These are phyloP conservation scores for Onychostoma macrolepis DNA, from an alignment of 2,113 vertebrate species.

Conservation along the genomic window DNA sequence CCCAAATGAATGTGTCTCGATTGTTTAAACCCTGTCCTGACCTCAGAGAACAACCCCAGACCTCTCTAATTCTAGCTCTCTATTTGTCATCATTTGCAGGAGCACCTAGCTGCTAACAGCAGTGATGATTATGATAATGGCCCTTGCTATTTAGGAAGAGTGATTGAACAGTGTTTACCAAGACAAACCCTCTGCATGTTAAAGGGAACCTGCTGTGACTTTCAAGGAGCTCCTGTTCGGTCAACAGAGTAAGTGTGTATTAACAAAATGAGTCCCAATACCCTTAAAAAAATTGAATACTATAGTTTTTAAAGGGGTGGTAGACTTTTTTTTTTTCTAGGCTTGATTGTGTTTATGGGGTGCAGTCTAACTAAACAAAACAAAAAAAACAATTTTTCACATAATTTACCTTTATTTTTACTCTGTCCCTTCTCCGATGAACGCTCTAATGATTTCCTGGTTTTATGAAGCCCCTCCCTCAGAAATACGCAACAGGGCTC, in stretches of 20 bases:
- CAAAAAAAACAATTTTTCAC: no score
- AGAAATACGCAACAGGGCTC: no score
- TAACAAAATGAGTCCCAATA: neutral
- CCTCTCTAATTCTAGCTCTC: conserved; percentile 53
- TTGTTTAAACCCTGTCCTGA: conserved; percentile 53
- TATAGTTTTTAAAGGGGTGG: neutral
- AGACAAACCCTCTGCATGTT: conserved; percentile 44
- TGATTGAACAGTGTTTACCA: conserved; percentile 57
- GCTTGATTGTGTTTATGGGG: no score
- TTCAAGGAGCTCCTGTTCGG: conserved; percentile 26
- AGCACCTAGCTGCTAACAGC: conserved; percentile 50
- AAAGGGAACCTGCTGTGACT: conserved; percentile 56
- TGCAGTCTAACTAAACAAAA: no score
- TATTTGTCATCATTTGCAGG: conserved; percentile 66
- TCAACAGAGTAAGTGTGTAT: neutral
- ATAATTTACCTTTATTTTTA: no score
- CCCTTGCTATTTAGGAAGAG: conserved; percentile 55
- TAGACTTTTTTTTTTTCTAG: no score
- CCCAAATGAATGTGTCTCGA: conserved; percentile 42
- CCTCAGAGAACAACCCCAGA: conserved; percentile 47
- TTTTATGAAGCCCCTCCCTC: no score
- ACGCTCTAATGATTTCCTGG: no score
- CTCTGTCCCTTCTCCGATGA: no score
- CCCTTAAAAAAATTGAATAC: neutral
- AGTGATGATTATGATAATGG: conserved; percentile 52